Evolutionary conservation across 1,140 invertebrate genomes (phyloP), one percentile per base, ranked within the genome.

Genomic region (Pseudomyrmex pallidus): DNA sequence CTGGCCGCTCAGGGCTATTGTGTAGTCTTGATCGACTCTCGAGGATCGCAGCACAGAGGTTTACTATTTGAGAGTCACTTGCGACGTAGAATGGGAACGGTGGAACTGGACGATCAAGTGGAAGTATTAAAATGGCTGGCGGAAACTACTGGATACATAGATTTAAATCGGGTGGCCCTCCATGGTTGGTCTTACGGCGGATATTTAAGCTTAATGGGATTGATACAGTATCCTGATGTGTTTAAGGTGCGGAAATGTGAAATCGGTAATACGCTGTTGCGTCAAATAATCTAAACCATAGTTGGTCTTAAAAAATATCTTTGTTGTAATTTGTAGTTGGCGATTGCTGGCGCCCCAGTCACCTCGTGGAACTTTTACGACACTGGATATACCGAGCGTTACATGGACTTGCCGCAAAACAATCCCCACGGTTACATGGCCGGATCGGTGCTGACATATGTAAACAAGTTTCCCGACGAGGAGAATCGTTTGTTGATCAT

Each of bases 131-230:
- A 97, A 83, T 97, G 96, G 96, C 94, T 99, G n/a, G 96, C 98
- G 0, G 96, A 98, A 88, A 96, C 96, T 84, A 96, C 97, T 10
- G 96, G 96, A 54, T 99, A 96, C 89, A 98, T 99, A 83, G 99
- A 99, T 93, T 96, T 99, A 94, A 96, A 96, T 85, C 95, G 99
- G 74, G 96, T 99, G 1, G 99, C 98, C 5, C 98, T 99, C 88
- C 98, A 99, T 92, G 99, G 99, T 7, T 99, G 99, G 99, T 99
- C 99, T 63, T 99, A 99, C 92, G 99, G 98, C 48, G 97, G 97
- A 22, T 98, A 98, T 94, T 95, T 98, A 3, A 98, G 97, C 89
- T 95, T 98, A 44, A 97, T 98, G 96, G 98, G 96, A 3, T 93
- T 98, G 20, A 97, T 97, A 87, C 97, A 98, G 64, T 96, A 97